Evolutionary conservation across 2,888 invertebrate species (phyloP).

Genomic region (Argyresthia goedartella): DNA sequence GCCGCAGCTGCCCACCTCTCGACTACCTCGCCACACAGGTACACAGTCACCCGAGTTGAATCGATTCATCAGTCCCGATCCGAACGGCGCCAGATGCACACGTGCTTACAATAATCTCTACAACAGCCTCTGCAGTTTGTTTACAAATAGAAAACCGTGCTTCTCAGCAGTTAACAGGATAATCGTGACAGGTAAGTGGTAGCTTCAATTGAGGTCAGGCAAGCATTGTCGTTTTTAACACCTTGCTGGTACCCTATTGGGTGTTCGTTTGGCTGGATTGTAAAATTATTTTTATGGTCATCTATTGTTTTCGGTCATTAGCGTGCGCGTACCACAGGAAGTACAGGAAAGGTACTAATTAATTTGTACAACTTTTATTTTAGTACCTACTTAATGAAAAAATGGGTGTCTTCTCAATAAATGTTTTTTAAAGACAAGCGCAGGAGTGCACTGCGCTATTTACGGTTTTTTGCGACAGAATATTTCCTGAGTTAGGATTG

Average conservation of each 20-base stretch:
- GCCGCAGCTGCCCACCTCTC: neutral
- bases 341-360: too few relatives aligned
- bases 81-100: slow-evolving; percentile 33
- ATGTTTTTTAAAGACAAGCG: too few relatives aligned
- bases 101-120: slow-evolving; percentile 15
- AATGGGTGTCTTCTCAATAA: too few relatives aligned
- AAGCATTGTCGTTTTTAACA: slow-evolving; percentile 18
- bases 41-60: neutral
- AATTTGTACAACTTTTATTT: neutral
- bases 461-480: too few relatives aligned
- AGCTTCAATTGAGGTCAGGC: slow-evolving; percentile 40
- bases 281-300: slow-evolving; percentile 20
- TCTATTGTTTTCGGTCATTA: slow-evolving; percentile 40
- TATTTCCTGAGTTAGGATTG: too few relatives aligned
- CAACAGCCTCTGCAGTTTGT: slow-evolving; percentile 26
- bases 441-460: too few relatives aligned
- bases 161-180: slow-evolving; percentile 38
- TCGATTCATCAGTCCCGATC: slow-evolving; percentile 42
- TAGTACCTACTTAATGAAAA: too few relatives aligned
- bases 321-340: too few relatives aligned
- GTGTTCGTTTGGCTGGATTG: slow-evolving; percentile 17
- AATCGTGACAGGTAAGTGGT: slow-evolving; percentile 50
- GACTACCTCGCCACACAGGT: neutral
- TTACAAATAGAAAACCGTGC: slow-evolving; percentile 52
- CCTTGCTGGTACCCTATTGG: slow-evolving; percentile 13